Evolutionary conservation across 2,113 vertebrate species (phyloP), one percentile per base, ranked within the genome.

Genomic region (Coturnix japonica): DNA sequence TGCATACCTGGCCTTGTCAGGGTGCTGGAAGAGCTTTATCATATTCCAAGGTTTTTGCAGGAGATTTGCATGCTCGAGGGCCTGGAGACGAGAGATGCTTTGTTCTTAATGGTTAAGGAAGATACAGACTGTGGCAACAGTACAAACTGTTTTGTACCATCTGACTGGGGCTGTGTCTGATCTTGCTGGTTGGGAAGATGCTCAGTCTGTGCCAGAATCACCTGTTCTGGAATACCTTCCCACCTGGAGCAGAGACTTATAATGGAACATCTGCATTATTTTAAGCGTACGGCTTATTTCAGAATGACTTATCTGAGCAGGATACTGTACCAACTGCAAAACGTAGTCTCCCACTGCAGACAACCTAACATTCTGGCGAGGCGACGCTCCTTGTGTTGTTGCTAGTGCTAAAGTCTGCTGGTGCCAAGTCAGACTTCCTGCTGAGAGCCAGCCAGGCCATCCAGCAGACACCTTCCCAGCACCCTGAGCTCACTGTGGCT

Each of bases 21-120:
- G 89, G 59, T 37, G 81, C 66, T 89, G 75, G 78, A 74, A 91
- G 87, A 85, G 65, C 81, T 80, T 85, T 91, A 87, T 92, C 61
- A 5, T 89, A 85, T 96, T 87, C 72, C 85, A 83, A 93, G 2
- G 44, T 41, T 51, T 92, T 77, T 87, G 56, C 19, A 61, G 81
- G 56, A 70, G 84, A 87, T 95, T 92, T 94, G 89, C 75, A 87
- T 87, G 64, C 78, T 82, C n/a, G 71, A 76, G 43, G n/a, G 46
- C 37, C 91, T 80, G 64, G 54, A 89, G 88, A 65, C 2, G 43
- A 74, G 87, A 82, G 51, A 31, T 5, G 22, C 39, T 94, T 95
- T 93, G 64, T 83, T 94, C 46, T 73, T 54, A 17, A 41, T 11
- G 35, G 81, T 31, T 92, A 10, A 87, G 53, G 81, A 91, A 78